phyloP scores from a whole-genome alignment of 2,888 invertebrate genomes.

The Timema podura region DNA sequence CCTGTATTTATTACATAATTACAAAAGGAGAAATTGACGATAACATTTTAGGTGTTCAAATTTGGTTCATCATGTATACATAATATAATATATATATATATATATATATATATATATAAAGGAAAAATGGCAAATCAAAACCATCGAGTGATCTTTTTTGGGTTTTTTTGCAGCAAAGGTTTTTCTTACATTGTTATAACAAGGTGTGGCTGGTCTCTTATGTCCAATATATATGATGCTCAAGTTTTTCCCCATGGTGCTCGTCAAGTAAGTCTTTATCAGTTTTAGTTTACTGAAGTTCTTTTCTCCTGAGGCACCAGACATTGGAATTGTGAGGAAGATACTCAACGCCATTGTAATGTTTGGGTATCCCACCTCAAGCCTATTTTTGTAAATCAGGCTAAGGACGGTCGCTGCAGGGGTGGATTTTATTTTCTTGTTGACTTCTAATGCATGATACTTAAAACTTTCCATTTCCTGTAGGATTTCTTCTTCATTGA shows the following conservation, averaged over 20 bases:
- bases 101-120: no score
- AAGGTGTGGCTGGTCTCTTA: background rate
- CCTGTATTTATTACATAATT: no score
- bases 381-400: conserved; percentile 1
- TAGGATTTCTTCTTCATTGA: conserved; percentile 11
- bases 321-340: background rate
- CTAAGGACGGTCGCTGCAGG: background rate
- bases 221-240: conserved; percentile 3
- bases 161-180: background rate
- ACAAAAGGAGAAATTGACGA: no score
- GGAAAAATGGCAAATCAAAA: no score
- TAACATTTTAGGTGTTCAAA: no score
- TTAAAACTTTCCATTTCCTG: conserved; percentile 13
- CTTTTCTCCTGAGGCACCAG: background rate
- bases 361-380: conserved; percentile 7
- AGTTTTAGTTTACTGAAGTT: conserved; percentile 2
- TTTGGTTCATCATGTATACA: no score
- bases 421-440: background rate
- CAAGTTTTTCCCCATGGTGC: background rate
- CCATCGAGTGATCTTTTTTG: no score
- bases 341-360: background rate
- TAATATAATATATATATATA: no score
- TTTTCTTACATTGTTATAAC: background rate
- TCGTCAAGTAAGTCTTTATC: background rate
- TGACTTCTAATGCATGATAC: background rate